Evolutionary conservation across 2,797 vertebrate genomes (phyloP).

Genomic region (Furcifer pardalis): DNA sequence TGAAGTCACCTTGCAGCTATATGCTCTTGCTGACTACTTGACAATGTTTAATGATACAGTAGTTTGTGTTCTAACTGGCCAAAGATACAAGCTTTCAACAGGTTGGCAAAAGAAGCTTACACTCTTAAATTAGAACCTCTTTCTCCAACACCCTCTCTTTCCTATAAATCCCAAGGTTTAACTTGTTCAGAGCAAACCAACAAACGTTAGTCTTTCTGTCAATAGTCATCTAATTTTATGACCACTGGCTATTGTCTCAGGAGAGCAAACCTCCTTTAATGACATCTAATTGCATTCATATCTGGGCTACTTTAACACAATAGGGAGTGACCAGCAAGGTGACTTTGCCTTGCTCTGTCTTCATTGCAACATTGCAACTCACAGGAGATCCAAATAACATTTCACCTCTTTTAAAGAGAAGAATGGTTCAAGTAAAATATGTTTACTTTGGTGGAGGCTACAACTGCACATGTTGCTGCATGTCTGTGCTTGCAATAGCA

Average conservation of each 20-base stretch:
- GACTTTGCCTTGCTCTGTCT: slow-evolving; percentile 3
- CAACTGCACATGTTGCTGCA: neutral
- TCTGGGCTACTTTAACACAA: slow-evolving; percentile 32
- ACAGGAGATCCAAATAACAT: neutral
- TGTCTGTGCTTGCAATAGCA: neutral
- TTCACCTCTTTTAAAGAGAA: slow-evolving; percentile 13
- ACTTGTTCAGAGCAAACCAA: slow-evolving; percentile 7
- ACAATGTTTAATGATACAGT: neutral
- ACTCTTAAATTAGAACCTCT: neutral
- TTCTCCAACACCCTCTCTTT: neutral
- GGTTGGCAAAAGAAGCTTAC: neutral
- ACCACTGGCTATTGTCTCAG: slow-evolving; percentile 7
- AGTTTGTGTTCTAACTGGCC: neutral
- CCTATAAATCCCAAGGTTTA: neutral
- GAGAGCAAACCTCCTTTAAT: slow-evolving; percentile 16
- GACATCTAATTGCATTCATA: slow-evolving; percentile 25
- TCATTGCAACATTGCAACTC: neutral
- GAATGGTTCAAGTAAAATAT: neutral
- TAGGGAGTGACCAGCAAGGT: slow-evolving; percentile 3
- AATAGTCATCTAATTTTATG: slow-evolving; percentile 33
- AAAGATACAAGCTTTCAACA: neutral
- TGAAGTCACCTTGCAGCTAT: neutral
- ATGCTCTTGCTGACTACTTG: neutral
- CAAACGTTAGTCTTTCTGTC: slow-evolving; percentile 13
- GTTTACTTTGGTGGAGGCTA: slow-evolving; percentile 10